Percentiles rank a stretch among this genome's conserved stretches.
These are phyloP conservation scores for Esperia sulphurella DNA, from an alignment of 2,888 invertebrate genomes.

Conservation along the genomic window DNA sequence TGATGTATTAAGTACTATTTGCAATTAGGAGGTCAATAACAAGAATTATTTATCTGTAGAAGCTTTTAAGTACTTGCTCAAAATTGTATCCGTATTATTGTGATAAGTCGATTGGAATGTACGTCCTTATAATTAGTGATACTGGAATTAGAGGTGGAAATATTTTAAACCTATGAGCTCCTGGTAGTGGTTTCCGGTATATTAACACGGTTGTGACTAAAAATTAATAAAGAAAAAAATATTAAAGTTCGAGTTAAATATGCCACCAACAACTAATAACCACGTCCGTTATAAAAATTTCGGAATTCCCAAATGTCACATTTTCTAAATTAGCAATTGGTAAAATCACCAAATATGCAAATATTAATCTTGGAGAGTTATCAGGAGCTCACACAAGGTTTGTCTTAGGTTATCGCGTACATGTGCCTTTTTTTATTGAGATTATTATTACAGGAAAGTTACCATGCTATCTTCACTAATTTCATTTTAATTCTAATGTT, in stretches of 20 bases:
- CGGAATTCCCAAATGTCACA: no score
- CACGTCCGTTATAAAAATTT: no score
- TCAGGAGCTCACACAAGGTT: neutral
- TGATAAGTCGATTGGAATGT: slow-evolving; percentile 37
- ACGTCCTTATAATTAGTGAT: slow-evolving; percentile 29
- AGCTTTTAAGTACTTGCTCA: slow-evolving; percentile 45
- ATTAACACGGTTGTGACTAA: no score
- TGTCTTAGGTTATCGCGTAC: no score
- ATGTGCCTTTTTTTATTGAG: neutral
- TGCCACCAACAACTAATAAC: no score
- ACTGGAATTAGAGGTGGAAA: neutral
- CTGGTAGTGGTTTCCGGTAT: no score
- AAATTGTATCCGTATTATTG: slow-evolving; percentile 44
- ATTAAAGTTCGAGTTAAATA: no score
- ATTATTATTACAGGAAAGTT: neutral
- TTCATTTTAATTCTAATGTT: slow-evolving; percentile 1
- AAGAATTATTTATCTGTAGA: slow-evolving; percentile 11
- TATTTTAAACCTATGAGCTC: neutral
- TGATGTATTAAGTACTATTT: slow-evolving; percentile 11
- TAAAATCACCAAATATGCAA: no score
- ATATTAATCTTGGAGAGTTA: no score
- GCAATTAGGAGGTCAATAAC: neutral
- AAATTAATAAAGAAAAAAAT: no score
- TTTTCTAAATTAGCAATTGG: no score
- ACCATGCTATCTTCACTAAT: slow-evolving; percentile 5